Percentiles rank a stretch among this genome's conserved stretches.
Conservation (phyloP, 2,888 invertebrate genomes). For the Eremobia ochroleuca region DNA sequence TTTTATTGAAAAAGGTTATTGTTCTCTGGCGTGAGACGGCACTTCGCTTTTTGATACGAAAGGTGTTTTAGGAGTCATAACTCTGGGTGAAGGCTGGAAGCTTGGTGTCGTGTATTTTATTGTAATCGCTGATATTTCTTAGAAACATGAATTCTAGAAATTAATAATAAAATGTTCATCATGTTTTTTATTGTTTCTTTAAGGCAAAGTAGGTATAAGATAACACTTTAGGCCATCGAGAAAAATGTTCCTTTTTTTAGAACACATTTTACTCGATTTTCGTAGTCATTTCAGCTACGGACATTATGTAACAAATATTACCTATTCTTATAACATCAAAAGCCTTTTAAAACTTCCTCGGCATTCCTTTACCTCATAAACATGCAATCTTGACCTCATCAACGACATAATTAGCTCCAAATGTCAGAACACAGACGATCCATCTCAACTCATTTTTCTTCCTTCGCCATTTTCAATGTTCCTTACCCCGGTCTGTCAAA, state of each 20-base stretch:
- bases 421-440: slow-evolving; percentile 16
- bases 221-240: too few relatives aligned
- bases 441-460: slow-evolving; percentile 33
- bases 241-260: neutral
- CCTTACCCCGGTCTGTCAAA: slow-evolving; percentile 71
- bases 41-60: slow-evolving; percentile 58
- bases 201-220: neutral
- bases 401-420: slow-evolving; percentile 39
- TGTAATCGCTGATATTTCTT: slow-evolving; percentile 40
- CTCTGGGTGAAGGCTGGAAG: slow-evolving; percentile 15
- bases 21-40: slow-evolving; percentile 54
- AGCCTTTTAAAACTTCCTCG: too few relatives aligned
- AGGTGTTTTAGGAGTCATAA: slow-evolving; percentile 59
- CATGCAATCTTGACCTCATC: slow-evolving; percentile 9
- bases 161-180: slow-evolving; percentile 11
- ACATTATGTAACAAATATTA: neutral
- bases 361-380: neutral
- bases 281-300: neutral
- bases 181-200: neutral
- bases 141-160: slow-evolving; percentile 24
- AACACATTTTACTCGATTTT: neutral
- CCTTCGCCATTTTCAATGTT: slow-evolving; percentile 24
- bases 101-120: slow-evolving; percentile 46
- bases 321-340: neutral
- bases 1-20: slow-evolving; percentile 71